These are phyloP conservation scores for Dissostichus mawsoni DNA, from an alignment of 2,113 vertebrate species.

Conservation along the genomic window DNA sequence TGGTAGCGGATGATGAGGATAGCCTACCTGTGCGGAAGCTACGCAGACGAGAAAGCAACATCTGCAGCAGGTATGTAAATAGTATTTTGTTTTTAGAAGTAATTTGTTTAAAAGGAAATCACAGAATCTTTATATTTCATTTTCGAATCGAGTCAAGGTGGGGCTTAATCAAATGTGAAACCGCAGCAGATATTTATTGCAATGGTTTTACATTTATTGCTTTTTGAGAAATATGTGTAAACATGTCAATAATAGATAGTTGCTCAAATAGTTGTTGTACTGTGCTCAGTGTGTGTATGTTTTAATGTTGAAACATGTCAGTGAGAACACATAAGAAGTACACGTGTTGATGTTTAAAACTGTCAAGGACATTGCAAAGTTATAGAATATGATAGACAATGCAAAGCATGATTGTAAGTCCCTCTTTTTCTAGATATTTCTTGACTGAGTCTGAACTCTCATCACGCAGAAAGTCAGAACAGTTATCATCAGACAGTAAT, in stretches of 20 bases:
- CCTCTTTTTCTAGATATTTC: neutral
- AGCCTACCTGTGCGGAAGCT: slow-evolving; percentile 7
- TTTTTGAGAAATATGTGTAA: neutral
- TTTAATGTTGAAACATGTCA: neutral
- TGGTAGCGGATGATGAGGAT: slow-evolving; percentile 45
- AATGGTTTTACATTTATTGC: no score
- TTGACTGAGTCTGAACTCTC: neutral
- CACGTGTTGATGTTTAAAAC: no score
- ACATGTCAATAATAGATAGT: no score
- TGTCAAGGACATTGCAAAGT: neutral
- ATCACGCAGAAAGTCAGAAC: slow-evolving; percentile 11
- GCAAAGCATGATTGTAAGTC: neutral
- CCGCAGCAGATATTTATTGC: no score
- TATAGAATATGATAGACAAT: neutral
- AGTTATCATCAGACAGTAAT: slow-evolving; percentile 43
- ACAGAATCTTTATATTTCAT: neutral
- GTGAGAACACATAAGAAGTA: neutral
- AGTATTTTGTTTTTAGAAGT: neutral
- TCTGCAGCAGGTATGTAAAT: slow-evolving; percentile 17
- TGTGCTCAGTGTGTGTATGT: neutral
- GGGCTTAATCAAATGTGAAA: no score
- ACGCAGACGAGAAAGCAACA: neutral
- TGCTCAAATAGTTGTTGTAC: no score
- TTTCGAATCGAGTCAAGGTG: neutral
- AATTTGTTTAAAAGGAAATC: neutral